Evolutionary conservation across 2,888 invertebrate species (phyloP), one percentile per base, ranked within the genome.

Genomic region (Neuroscelio doddi): DNA sequence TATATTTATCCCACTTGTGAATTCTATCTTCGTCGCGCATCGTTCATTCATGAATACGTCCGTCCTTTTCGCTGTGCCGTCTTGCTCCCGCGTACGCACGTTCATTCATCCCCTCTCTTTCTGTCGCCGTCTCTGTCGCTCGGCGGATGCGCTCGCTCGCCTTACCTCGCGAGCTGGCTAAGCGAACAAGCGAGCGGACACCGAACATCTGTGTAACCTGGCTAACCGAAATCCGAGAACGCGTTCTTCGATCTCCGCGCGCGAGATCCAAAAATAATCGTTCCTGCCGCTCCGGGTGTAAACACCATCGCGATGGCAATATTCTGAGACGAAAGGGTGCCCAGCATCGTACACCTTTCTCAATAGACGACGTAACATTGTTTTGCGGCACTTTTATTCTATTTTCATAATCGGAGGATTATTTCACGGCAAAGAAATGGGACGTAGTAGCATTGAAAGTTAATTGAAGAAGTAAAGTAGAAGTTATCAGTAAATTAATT

Each of bases 1-100:
- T 79, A 77, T 80, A 79, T 78, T 78, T 78, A 79, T 79, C 79
- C 78, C 74, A 70, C 81, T 81, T 77, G 76, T 78, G 75, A 74
- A 74, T 74, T 79, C 79, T 74, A 73, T 79, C 80, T 71, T 78
- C 73, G 74, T 79, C 74, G 71, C 68, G 68, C 78, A 76, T 72
- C 72, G 75, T 77, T 76, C 80, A 80, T 80, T 80, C 80, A 79
- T 79, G 62, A 68, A 64, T 76, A 69, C 63, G 47, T 74, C 73
- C 71, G 65, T 68, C 72, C 72, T 70, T 64, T 69, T 71, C 64
- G 27, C 52, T 21, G 24, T 52, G 51, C 42, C 66, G 62, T 75
- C 77, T 75, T 73, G 29, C 71, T 75, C 70, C 41, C 64, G 64
- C 75, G 68, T 73, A 76, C 70, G 49, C 70, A 66, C 79, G 76